phyloP scores from a whole-genome alignment of 2,113 vertebrate genomes.

The Ageneiosus marmoratus region DNA sequence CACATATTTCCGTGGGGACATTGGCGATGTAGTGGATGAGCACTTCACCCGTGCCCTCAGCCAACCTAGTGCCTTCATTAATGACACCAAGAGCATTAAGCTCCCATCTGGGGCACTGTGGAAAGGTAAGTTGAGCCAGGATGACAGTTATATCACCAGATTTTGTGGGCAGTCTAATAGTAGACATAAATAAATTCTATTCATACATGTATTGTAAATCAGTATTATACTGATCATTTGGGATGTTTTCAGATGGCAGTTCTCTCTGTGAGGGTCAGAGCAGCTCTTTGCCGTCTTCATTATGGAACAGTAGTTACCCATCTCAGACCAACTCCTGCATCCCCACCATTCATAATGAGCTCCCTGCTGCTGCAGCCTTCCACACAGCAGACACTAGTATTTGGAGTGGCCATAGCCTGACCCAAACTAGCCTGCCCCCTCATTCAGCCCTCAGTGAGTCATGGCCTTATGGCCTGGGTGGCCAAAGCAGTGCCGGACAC shows the following conservation, averaged over 20 bases:
- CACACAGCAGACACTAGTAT: conserved; percentile 77
- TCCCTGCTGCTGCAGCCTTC: conserved; percentile 82
- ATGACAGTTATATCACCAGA: background rate
- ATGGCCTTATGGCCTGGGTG: conserved; percentile 89
- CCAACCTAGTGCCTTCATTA: conserved; percentile 83
- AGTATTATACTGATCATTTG: background rate
- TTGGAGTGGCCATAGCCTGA: conserved; percentile 86
- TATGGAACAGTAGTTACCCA: conserved; percentile 88
- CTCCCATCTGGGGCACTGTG: conserved; percentile 77
- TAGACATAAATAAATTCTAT: background rate
- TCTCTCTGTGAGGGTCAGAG: conserved; percentile 77
- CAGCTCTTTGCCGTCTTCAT: conserved; percentile 79
- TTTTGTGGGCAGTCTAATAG: too few species aligned
- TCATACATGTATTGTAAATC: background rate
- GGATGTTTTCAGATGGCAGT: conserved; percentile 63
- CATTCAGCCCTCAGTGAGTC: conserved; percentile 78
- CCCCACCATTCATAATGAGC: conserved; percentile 84
- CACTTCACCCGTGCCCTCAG: conserved; percentile 96
- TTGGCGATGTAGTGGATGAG: conserved; percentile 93
- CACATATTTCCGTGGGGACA: conserved; percentile 97
- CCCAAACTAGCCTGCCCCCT: conserved; percentile 80
- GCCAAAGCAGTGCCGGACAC: conserved; percentile 84
- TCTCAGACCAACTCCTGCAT: conserved; percentile 81
- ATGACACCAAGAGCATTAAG: conserved; percentile 80
- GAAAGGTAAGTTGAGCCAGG: conserved; percentile 81